These are phyloP conservation scores for Conus canariensis DNA, from an alignment of 2,888 invertebrate species.

Conservation along the genomic window DNA sequence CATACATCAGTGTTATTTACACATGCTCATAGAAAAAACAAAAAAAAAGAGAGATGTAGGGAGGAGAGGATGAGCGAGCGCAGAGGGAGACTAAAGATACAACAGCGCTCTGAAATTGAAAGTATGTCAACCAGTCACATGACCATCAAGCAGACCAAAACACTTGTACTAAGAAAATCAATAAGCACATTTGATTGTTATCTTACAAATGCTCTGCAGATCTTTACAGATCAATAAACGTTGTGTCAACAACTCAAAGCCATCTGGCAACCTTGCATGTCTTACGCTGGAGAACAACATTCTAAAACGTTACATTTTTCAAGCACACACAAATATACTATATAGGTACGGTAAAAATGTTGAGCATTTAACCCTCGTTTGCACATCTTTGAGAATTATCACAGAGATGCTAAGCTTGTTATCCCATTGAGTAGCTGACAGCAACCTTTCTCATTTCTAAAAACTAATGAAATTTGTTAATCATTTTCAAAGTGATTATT, in stretches of 20 bases:
- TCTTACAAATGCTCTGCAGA: background rate
- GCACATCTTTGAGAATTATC: conserved; percentile 10
- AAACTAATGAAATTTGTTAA: background rate
- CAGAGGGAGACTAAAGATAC: background rate
- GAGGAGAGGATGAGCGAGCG: background rate
- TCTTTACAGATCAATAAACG: background rate
- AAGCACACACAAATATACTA: background rate
- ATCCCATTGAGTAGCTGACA: background rate
- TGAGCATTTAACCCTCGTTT: conserved; percentile 17
- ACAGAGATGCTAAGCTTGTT: conserved; percentile 17
- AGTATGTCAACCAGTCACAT: background rate
- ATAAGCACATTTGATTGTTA: background rate
- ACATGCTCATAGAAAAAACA: background rate
- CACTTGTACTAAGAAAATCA: background rate
- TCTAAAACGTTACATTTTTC: background rate
- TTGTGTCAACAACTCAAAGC: background rate
- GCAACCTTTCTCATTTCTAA: background rate
- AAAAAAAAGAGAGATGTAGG: background rate
- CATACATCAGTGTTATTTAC: background rate
- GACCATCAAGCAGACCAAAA: background rate
- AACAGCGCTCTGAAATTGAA: background rate
- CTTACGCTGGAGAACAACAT: background rate
- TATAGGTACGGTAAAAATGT: background rate
- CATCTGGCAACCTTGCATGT: background rate
- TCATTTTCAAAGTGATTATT: too few relatives aligned